Base-by-base conservation (phyloP, 2,888 invertebrate genomes). In the Nomada goodeniana region DNA sequence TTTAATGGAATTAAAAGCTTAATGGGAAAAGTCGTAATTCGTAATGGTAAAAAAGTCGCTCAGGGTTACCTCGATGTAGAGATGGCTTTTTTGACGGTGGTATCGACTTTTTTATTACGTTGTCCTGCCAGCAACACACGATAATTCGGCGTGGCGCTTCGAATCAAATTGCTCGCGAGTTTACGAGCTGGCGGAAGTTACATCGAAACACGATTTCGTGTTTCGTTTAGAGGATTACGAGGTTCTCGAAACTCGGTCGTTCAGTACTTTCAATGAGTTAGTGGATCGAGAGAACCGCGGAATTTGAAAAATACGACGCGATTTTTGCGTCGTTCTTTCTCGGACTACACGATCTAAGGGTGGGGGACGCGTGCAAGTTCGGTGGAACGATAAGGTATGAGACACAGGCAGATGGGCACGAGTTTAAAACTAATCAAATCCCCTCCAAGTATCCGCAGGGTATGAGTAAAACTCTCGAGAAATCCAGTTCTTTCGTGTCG, bases 381-480 rank as follows among this genome's bases (percentile, higher is more conserved):
- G 23, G 26, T 15, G 42, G 42, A 36, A 63, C 53, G 47, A 20
- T 18, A n/a, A 52, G 13, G n/a, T 65, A 36, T 3, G 20, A 26
- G 44, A 23, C 36, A 20, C 15, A 44, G 47, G 26, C 11, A 13
- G n/a, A 59, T 55, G 52, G 55, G 2, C 2, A 10, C 53, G 64
- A 80, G 71, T 77, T 84, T 77, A 76, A 82, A 82, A 77, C 81
- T 69, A 74, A 82, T 65, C 72, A 80, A 86, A 82, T 85, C 84
- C 70, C 76, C 70, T 76, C 65, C 63, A 84, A 81, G 67, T 80
- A 76, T 55, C 75, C 57, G 26, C 20, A 70, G 65, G 57, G 55
- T 23, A 20, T 3, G 61, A 15, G 23, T 13, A n/a, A 59, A 53
- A 36, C 36, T 26, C 13, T 47, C 2, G 52, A n/a, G 57, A 63